Evolutionary conservation across 1,140 invertebrate genomes (phyloP), one percentile per base, ranked within the genome.

Genomic region (Trichomalopsis sarcophagae): DNA sequence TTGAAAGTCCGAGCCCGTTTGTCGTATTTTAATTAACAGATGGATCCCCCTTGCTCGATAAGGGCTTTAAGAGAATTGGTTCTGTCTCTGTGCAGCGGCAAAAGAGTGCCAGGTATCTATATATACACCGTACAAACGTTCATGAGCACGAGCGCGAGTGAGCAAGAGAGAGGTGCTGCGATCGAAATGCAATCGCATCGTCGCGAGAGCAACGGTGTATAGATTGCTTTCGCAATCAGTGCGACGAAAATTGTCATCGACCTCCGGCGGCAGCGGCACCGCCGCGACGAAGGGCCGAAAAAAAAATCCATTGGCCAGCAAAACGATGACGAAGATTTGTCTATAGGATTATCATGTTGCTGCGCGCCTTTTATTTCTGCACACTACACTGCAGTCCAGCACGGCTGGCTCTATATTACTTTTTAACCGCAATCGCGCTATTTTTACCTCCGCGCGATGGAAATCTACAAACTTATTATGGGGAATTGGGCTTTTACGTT

Each of bases 21-120:
- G 76, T 82, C 66, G 81, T 80, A 86, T 86, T 86, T 86, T 86
- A 82, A 86, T 86, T 86, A 86, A 74, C 85, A 86, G 81, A 86
- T 86, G 85, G 81, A 83, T 82, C 17, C 17, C 69, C 11, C 66
- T 78, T 79, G 68, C 81, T 80, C 75, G 55, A 78, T 82, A 82
- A 80, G 80, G 55, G 81, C 66, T 82, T 83, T 78, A 80, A 86
- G 62, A 74, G 69, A 86, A 82, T 82, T 79, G 66, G 13, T 80
- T 79, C n/a, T 66, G 23, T 78, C 80, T 82, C 55, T 33, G 27
- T n/a, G 62, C 27, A 75, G n/a, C 23, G 4, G 14, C n/a, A 50
- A 30, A 69, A 47, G 66, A 77, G 23, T 71, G 3, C 0, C n/a
- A 21, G 3, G 17, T n/a, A 55, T 50, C 10, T 50, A 50, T 50